These are phyloP conservation scores for Slavum lentiscoides DNA, from an alignment of 2,888 invertebrate species.

Conservation along the genomic window DNA sequence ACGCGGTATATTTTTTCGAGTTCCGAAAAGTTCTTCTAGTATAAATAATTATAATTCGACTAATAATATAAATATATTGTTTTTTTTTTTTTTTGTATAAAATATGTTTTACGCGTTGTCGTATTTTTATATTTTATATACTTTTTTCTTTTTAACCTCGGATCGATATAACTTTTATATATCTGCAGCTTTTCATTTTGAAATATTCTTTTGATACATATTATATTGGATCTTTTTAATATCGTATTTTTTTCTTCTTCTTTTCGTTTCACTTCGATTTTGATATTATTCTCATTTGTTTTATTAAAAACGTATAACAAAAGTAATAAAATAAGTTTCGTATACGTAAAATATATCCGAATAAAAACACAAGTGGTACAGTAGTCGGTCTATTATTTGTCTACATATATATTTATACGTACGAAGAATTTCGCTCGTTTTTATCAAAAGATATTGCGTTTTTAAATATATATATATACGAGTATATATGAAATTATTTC, in stretches of 20 bases:
- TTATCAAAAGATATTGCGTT: slow-evolving; percentile 2
- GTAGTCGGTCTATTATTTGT: not conserved
- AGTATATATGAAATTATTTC: too few relatives aligned
- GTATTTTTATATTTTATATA: too few relatives aligned
- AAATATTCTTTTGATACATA: slow-evolving; percentile 11
- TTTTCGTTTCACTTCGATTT: not conserved
- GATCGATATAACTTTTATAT: not conserved
- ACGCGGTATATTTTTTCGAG: too few relatives aligned
- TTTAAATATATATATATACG: too few relatives aligned
- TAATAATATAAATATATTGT: too few relatives aligned
- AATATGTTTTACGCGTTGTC: too few relatives aligned
- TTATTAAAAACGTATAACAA: slow-evolving; percentile 25
- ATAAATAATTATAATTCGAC: too few relatives aligned
- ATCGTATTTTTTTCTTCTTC: not conserved
- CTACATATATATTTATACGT: not conserved
- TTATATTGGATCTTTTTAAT: slow-evolving; percentile 7
- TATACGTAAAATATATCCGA: slow-evolving; percentile 1
- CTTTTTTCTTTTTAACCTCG: too few relatives aligned
- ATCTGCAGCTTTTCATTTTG: not conserved
- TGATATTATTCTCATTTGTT: slow-evolving; percentile 29
- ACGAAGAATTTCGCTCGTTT: not conserved
- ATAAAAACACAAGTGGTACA: not conserved
- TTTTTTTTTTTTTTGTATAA: too few relatives aligned
- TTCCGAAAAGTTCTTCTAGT: too few relatives aligned
- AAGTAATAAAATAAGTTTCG: slow-evolving; percentile 22